These are phyloP conservation scores for Malthinus flaveolus DNA, from an alignment of 2,888 invertebrate species.

Conservation along the genomic window DNA sequence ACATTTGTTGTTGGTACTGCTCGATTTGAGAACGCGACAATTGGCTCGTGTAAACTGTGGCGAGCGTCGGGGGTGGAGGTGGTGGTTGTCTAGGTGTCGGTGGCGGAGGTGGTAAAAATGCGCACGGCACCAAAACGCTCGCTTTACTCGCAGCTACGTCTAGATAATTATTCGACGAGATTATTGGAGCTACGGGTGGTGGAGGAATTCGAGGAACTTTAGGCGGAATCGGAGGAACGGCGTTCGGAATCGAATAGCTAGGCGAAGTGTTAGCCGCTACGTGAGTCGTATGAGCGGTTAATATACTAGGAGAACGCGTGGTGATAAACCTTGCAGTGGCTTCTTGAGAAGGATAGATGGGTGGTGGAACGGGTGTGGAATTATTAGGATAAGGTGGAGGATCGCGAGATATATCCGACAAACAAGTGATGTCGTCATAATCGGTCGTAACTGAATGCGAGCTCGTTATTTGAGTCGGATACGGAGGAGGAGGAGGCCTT, in stretches of 20 bases:
- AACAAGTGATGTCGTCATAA: slow-evolving; percentile 43
- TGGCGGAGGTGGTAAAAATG: slow-evolving; percentile 67
- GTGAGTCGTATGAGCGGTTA: slow-evolving; percentile 75
- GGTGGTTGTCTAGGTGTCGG: slow-evolving; percentile 66
- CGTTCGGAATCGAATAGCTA: slow-evolving; percentile 58
- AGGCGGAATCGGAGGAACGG: slow-evolving; percentile 52
- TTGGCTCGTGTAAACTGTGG: slow-evolving; percentile 72
- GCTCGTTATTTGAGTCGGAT: slow-evolving; percentile 44
- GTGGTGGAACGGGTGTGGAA: slow-evolving; percentile 60
- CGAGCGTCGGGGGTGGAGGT: slow-evolving; percentile 68
- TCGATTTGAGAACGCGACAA: slow-evolving; percentile 77
- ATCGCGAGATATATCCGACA: slow-evolving; percentile 55
- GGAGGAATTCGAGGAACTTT: slow-evolving; percentile 57
- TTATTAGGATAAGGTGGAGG: slow-evolving; percentile 69
- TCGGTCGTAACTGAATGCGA: slow-evolving; percentile 44
- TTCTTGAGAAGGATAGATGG: slow-evolving; percentile 67
- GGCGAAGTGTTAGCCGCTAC: slow-evolving; percentile 66
- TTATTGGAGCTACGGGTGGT: slow-evolving; percentile 54
- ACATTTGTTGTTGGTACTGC: slow-evolving; percentile 85
- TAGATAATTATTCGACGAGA: slow-evolving; percentile 65
- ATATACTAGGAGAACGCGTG: slow-evolving; percentile 73
- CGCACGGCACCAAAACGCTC: slow-evolving; percentile 56
- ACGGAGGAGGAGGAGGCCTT: slow-evolving; percentile 57
- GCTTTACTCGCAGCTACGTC: slow-evolving; percentile 63
- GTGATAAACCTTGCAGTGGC: slow-evolving; percentile 77